These are phyloP conservation scores for Macquaria australasica DNA, from an alignment of 2,113 vertebrate species.

Conservation along the genomic window DNA sequence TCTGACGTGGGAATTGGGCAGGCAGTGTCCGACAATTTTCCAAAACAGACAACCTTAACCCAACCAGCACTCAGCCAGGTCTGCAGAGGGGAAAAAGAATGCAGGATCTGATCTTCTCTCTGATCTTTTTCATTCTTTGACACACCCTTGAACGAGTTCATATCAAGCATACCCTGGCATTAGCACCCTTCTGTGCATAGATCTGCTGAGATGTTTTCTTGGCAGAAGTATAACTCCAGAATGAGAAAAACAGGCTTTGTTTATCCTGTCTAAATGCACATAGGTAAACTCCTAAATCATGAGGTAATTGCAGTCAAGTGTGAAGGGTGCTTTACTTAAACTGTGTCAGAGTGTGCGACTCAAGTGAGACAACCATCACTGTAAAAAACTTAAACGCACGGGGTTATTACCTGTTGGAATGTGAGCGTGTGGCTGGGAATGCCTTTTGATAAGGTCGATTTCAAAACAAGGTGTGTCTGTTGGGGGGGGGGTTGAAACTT, in stretches of 20 bases:
- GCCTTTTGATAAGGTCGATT: constrained; percentile 18
- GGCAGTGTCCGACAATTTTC: background rate
- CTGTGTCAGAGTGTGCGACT: constrained; percentile 26
- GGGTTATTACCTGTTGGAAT: constrained; percentile 52
- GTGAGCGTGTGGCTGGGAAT: constrained; percentile 21
- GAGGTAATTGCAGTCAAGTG: constrained; percentile 41
- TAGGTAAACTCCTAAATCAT: constrained; percentile 53
- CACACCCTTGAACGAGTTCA: background rate
- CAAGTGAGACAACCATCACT: constrained; percentile 18
- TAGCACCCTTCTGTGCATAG: background rate
- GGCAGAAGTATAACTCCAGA: background rate
- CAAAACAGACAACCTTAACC: no score
- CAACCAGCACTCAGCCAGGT: background rate
- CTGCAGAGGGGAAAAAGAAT: background rate
- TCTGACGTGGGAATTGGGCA: background rate
- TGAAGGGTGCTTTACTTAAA: constrained; percentile 40
- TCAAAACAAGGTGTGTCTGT: constrained; percentile 20
- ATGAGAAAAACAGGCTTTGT: background rate
- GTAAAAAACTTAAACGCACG: constrained; percentile 16
- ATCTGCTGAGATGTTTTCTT: background rate
- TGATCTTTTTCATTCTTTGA: background rate
- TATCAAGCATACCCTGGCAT: background rate
- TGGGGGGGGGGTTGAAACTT: background rate
- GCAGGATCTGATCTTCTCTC: no score
- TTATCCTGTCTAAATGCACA: constrained; percentile 3